Base-by-base conservation (phyloP, 2,888 invertebrate species). In the Anticlea derivata region DNA sequence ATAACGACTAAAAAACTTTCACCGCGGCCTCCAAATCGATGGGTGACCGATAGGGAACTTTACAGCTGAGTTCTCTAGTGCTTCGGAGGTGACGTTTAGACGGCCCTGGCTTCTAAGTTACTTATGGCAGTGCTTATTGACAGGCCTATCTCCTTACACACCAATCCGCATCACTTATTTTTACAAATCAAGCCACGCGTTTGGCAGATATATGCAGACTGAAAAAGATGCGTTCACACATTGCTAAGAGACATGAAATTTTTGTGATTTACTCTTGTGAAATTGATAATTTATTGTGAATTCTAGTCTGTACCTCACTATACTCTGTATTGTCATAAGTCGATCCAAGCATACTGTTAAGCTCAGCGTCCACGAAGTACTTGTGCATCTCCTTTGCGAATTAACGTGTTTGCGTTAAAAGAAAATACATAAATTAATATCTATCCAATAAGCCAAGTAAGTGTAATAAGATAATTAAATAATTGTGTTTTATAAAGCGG, bases 311-410 rank as follows among this genome's bases (percentile, higher is more conserved):
- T 91, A 91, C 91, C 91, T 91, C 90, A 58, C 73, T 72, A 75
- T 85, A 89, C 40, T 91, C 91, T 73, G 85, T 77, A 83, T 75
- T 92, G 75, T 93, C 93, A 88, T 92, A 92, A 73, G 91, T 88
- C 59, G 92, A 86, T 83, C 92, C 92, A 83, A 93, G 92, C 93
- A 95, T 94, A 83, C 94, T 93, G 86, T 94, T 94, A 90, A 95
- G 93, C 91, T 95, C 95, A 73, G 95, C 95, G 80, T 95, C 95
- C 93, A 95, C 94, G 93, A 94, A 95, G 93, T 95, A 94, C 86
- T 93, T 94, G 92, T 94, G 94, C 93, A 94, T 94, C 92, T 93
- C 93, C 95, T 95, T 91, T 91, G 91, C 85, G 86, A 87, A 88
- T 86, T 80, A 82, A 78, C 78, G 83, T 83, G 85, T 80, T 78